phyloP scores from a whole-genome alignment of 2,797 vertebrate genomes.

The Rhinella marina region DNA sequence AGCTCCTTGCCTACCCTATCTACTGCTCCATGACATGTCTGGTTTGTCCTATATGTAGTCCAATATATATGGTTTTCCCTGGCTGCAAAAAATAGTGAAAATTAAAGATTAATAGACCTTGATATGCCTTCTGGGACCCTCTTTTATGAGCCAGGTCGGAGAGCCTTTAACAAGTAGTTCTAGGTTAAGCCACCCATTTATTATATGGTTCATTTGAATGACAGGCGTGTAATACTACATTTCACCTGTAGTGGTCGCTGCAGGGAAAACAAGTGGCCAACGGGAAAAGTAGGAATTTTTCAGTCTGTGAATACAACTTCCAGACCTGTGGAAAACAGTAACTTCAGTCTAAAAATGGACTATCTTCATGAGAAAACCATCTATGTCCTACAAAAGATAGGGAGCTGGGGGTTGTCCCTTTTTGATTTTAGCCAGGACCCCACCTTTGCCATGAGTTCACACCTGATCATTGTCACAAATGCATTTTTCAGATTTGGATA shows the following conservation, averaged over 20 bases:
- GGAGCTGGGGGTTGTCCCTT: not conserved
- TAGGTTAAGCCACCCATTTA: no score
- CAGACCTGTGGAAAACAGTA: no score
- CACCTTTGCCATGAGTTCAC: not conserved
- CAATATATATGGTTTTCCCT: not conserved
- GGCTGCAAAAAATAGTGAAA: not conserved
- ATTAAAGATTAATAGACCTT: no score
- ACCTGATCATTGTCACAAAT: not conserved
- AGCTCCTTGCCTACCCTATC: not conserved
- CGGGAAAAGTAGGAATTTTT: no score
- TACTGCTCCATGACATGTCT: not conserved
- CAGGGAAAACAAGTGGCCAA: no score
- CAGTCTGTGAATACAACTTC: no score
- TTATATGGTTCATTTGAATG: not conserved
- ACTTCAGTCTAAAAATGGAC: no score
- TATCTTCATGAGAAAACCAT: no score
- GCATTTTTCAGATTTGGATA: constrained; percentile 7
- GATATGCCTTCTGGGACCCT: no score
- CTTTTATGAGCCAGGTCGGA: not conserved
- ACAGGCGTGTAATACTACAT: not conserved
- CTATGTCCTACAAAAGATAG: no score
- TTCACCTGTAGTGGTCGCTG: not conserved
- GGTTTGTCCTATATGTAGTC: not conserved
- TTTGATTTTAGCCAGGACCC: not conserved
- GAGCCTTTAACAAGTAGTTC: no score